Evolutionary conservation across 2,113 vertebrate genomes (phyloP).

Genomic region (Callionymus lyra): DNA sequence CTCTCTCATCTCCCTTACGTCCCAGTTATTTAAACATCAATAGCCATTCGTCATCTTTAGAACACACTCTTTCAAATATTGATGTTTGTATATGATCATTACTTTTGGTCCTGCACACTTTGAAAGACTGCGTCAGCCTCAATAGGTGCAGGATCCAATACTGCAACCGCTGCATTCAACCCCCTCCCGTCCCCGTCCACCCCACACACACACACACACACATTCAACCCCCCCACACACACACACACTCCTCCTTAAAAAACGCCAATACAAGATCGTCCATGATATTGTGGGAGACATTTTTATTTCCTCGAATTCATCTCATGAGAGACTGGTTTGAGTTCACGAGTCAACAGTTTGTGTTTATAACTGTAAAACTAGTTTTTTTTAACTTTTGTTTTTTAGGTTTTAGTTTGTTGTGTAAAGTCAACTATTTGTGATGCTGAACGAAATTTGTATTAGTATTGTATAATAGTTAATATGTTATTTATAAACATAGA

Average conservation of each 20-base stretch:
- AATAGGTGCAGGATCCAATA: slow-evolving; percentile 66
- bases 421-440: too few species aligned
- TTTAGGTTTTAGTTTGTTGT: too few species aligned
- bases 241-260: slow-evolving; percentile 13
- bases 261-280: slow-evolving; percentile 30
- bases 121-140: slow-evolving; percentile 62
- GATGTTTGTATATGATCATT: slow-evolving; percentile 75
- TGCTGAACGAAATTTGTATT: too few species aligned
- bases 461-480: too few species aligned
- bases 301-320: too few species aligned
- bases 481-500: too few species aligned
- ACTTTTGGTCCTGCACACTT: slow-evolving; percentile 60
- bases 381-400: too few species aligned
- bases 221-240: slow-evolving; percentile 36
- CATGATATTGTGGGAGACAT: too few species aligned
- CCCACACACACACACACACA: slow-evolving; percentile 2
- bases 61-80: slow-evolving; percentile 67
- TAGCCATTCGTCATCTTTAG: slow-evolving; percentile 74
- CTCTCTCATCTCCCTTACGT: slow-evolving; percentile 59
- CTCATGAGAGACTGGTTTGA: too few species aligned
- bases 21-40: slow-evolving; percentile 74
- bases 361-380: too few species aligned
- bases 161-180: slow-evolving; percentile 61
- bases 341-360: too few species aligned
- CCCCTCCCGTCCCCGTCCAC: slow-evolving; percentile 2